Base-by-base conservation (phyloP, 2,797 vertebrate species). In the Galaxias olidus region DNA sequence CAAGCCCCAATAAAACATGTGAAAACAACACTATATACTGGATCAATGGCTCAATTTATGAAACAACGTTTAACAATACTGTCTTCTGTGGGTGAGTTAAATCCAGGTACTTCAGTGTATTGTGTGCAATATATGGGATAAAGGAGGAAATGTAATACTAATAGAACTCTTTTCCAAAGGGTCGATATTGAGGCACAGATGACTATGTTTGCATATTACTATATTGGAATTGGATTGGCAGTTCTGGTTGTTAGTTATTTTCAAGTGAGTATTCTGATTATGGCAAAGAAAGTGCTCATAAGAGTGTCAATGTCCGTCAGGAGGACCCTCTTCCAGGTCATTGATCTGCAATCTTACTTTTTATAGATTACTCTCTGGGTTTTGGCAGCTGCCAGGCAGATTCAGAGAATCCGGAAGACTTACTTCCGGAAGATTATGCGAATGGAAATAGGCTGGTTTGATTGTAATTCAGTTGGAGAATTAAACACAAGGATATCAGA, bases 381-480 rank as follows among this genome's bases (percentile, higher is more conserved):
- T 61, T 58, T 82, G 5, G 77, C 88, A 0, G 92, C 92, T n/a
- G 89, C 93, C 17, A 86, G 82, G 46, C 93, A 94, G 77, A 83
- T 82, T 52, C 90, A 88, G 68, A 85, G 64, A 77, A 91, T 94
- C 43, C 80, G 93, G 55, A 91, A 89, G 73, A 86, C 72, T 0
- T 94, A 92, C 78, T 94, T 94, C 69, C 84, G 81, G 49, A 94
- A 93, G 72, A 89, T 94, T 9, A 94, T 94, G 92, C 76, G 76
- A 69, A 93, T 94, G 90, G 92, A 94, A 72, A 94, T 94, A 0
- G 92, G 91, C 52, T 94, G 93, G 93, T 94, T 94, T 74, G 93
- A 94, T 84, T 91, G 91, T 77, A 93, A 82, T 80, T 93, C 93
- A 10, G 86, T 92, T 14, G 93, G 93, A 14, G 92, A 94, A 81